Conservation (phyloP, 2,888 invertebrate species). For the Ephialtes manifestator region DNA sequence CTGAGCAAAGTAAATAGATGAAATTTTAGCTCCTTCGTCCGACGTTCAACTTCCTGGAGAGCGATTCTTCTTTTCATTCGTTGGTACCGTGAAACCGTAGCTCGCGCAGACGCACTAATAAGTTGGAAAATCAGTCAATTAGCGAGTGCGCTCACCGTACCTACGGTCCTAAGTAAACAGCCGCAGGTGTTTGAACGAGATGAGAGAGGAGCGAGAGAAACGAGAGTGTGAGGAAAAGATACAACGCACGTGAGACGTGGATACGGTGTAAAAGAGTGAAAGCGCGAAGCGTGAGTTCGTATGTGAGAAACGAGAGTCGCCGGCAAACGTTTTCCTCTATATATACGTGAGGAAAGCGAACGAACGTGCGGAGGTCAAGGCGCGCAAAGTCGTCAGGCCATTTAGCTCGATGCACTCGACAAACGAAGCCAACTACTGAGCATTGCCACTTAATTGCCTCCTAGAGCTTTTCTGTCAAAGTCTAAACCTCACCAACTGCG, state of each 20-base stretch:
- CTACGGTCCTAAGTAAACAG: conserved; percentile 82
- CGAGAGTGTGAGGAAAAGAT: conserved; percentile 41
- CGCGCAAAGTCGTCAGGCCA: conserved; percentile 62
- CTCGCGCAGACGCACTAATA: conserved; percentile 79
- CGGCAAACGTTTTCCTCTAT: conserved; percentile 32
- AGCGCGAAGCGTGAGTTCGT: conserved; percentile 47
- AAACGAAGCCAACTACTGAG: conserved; percentile 58
- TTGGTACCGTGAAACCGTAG: background rate
- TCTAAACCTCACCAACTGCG: background rate
- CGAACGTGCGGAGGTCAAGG: conserved; percentile 67
- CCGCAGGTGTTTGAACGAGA: conserved; percentile 82
- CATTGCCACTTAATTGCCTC: conserved; percentile 54
- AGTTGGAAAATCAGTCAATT: conserved; percentile 83
- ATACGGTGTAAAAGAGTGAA: conserved; percentile 45
- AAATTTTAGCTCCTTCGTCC: conserved; percentile 5
- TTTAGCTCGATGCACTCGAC: conserved; percentile 67
- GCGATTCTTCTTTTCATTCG: conserved; percentile 13
- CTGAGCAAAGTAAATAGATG: conserved; percentile 2
- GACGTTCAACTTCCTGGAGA: background rate
- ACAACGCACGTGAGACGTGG: conserved; percentile 42
- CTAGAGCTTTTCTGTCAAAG: background rate
- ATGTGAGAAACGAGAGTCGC: conserved; percentile 22
- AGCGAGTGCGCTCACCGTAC: conserved; percentile 73
- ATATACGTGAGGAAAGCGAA: conserved; percentile 40
- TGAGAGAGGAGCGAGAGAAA: conserved; percentile 59